These are phyloP conservation scores for Apodemia mormo DNA, from an alignment of 2,888 invertebrate genomes.

Conservation along the genomic window DNA sequence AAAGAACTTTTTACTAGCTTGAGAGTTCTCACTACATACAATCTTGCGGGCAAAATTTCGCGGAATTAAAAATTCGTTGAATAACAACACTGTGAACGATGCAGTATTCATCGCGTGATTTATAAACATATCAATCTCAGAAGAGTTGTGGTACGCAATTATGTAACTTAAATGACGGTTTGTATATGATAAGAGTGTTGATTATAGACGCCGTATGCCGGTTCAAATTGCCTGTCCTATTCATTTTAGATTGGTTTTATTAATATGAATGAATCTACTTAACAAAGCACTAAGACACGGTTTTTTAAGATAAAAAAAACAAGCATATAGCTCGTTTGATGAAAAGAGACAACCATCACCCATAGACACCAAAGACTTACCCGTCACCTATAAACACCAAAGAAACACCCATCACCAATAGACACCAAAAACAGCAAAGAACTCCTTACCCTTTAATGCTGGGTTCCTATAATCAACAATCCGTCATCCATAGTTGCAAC, in stretches of 20 bases:
- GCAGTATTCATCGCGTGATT: constrained; percentile 18
- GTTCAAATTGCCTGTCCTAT: neutral
- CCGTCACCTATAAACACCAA: no score
- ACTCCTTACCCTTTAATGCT: no score
- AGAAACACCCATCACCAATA: no score
- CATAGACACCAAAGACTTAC: no score
- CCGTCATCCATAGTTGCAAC: no score
- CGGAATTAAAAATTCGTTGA: constrained; percentile 27
- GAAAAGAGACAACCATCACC: no score
- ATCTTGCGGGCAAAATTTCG: constrained; percentile 17
- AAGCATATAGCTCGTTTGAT: no score
- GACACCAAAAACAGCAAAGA: no score
- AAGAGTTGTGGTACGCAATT: neutral
- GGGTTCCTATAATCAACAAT: no score
- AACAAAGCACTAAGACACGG: neutral
- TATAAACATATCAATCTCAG: constrained; percentile 27
- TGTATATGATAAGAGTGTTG: neutral
- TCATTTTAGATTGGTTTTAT: neutral
- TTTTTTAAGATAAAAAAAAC: no score
- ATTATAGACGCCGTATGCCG: neutral
- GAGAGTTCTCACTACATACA: neutral
- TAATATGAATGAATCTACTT: neutral
- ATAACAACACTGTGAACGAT: constrained; percentile 16
- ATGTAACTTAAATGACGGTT: constrained; percentile 6
- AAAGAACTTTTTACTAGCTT: neutral